Conservation (phyloP, 1,140 invertebrate species). For the Anastatus disparis region DNA sequence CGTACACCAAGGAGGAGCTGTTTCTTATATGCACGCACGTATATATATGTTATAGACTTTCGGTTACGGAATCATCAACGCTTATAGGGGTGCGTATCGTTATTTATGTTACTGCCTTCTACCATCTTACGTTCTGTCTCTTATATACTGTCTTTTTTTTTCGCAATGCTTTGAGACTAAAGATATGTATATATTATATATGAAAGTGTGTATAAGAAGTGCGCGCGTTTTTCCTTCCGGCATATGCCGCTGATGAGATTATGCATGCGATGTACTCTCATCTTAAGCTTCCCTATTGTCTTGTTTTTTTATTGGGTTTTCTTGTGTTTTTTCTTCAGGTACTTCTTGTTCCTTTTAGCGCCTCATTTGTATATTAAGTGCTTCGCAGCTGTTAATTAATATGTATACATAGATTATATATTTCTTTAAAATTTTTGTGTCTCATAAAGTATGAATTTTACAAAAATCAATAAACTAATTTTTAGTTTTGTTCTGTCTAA, state of each 20-base stretch:
- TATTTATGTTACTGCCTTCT: conserved; percentile 24
- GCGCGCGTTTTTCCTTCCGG: conserved; percentile 11
- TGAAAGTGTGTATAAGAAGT: no score
- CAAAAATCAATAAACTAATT: no score
- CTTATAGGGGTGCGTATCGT: conserved; percentile 19
- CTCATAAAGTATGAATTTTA: no score
- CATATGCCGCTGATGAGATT: neutral
- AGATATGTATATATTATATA: neutral
- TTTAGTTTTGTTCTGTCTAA: no score
- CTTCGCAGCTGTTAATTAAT: neutral
- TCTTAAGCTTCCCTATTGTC: no score
- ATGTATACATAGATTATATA: no score
- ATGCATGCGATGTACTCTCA: no score
- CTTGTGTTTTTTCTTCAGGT: neutral
- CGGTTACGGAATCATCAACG: conserved; percentile 27
- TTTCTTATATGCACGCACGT: neutral
- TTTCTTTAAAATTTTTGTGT: no score
- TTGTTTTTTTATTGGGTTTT: neutral
- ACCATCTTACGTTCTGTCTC: no score
- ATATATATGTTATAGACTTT: conserved; percentile 3
- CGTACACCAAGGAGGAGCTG: neutral
- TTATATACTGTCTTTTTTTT: neutral
- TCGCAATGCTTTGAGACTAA: conserved; percentile 2
- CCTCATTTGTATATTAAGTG: conserved; percentile 1
- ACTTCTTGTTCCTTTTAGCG: neutral